Evolutionary conservation across 2,888 invertebrate genomes (phyloP), one percentile per base, ranked within the genome.

Genomic region (Luperina nickerlii): DNA sequence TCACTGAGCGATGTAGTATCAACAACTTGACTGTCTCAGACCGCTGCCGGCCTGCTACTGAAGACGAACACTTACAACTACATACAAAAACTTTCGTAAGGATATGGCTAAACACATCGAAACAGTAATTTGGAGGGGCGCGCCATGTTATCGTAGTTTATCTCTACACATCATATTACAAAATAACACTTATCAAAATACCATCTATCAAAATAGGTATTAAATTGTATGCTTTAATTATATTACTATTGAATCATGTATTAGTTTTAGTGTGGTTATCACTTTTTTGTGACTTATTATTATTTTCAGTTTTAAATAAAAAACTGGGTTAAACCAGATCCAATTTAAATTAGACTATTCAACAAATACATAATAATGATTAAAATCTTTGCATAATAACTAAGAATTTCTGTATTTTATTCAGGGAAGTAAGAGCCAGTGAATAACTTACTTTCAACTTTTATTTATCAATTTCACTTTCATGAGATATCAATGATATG

Each of bases 231-330:
- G 24, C n/a, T 66, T n/a, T 45, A 27, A 76, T 71, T 27, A 24
- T 54, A 62, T 71, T 62, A 77, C 38, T 77, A 62, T 71, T 71
- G 83, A 77, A 1, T 82, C 66, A 81, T 48, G 18, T 54, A 65
- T 67, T 63, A 54, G 42, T 54, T 77, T 77, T 70, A 77, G 24
- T 32, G 27, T 15, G 24, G 7, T 62, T 54, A 77, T 71, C 54
- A 60, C 15, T 42, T 48, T 54, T 76, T 81, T 70, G 45, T 77
- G 77, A 82, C 38, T 48, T 42, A 51, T 62, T 76, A 20, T 70
- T 66, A 60, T 76, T 76, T 70, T 45, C 27, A 27, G 13, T 67
- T 66, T 20, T 24, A 62, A 71, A 82, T 51, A 76, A 70, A 38
- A 63, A 82, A 77, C 60, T 51, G 11, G 66, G 71, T 54, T 54